Conservation (phyloP, 2,797 vertebrate species). For the Glossophaga mutica region DNA sequence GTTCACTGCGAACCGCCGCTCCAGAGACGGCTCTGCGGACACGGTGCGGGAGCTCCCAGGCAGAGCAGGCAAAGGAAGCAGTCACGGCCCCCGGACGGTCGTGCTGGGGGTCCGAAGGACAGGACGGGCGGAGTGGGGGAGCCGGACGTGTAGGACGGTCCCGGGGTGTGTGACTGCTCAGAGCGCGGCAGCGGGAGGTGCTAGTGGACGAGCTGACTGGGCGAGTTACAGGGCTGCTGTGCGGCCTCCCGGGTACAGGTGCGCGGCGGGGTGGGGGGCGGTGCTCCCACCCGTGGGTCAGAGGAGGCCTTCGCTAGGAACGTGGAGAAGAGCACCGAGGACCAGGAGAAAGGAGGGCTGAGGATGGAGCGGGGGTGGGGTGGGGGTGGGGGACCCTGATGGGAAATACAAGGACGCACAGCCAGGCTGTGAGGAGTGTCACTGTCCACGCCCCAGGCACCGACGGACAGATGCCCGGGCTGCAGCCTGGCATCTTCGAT, state of each 20-base stretch:
- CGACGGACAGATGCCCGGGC: rapidly evolving
- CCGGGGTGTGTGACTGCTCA: rapidly evolving
- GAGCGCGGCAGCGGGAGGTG: neutral
- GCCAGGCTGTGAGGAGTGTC: neutral
- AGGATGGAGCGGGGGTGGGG: too few species aligned
- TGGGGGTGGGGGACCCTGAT: neutral
- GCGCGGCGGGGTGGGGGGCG: rapidly evolving
- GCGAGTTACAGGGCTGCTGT: rapidly evolving
- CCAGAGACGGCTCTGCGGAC: neutral
- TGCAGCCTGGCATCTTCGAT: neutral
- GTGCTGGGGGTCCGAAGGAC: neutral
- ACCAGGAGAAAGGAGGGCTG: too few species aligned
- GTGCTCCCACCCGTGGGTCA: neutral
- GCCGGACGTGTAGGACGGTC: rapidly evolving
- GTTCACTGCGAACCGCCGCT: neutral
- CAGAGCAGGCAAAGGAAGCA: too few species aligned
- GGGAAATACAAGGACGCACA: rapidly evolving
- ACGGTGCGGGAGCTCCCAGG: rapidly evolving
- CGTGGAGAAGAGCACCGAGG: neutral
- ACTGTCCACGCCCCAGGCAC: rapidly evolving
- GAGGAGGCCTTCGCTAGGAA: rapidly evolving
- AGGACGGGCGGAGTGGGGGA: neutral
- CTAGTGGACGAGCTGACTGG: rapidly evolving
- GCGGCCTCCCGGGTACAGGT: neutral
- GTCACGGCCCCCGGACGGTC: too few species aligned